A percentile compares a stretch with the other conserved stretches of the same genome.
phyloP scores from a whole-genome alignment of 2,888 invertebrate species.

The Agrotis segetum region DNA sequence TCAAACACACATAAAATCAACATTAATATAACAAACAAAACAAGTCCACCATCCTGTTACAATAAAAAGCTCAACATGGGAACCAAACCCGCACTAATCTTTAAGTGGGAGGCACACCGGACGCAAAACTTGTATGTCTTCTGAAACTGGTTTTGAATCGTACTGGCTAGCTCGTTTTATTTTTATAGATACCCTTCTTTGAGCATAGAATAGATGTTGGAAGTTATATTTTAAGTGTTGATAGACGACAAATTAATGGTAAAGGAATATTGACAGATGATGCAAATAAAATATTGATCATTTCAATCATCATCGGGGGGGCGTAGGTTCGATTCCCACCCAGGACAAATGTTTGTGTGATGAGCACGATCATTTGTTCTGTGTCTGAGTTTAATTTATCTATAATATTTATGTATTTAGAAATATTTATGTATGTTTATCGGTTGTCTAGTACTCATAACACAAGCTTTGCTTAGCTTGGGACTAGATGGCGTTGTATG shows the following conservation, averaged over 20 bases:
- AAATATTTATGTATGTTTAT: too few species aligned
- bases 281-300: neutral
- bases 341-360: too few species aligned
- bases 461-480: too few species aligned
- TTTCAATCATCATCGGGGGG: too few species aligned
- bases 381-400: too few species aligned
- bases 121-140: constrained; percentile 73
- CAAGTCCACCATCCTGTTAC: constrained; percentile 51
- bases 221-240: neutral
- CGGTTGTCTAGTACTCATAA: too few species aligned
- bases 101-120: constrained; percentile 68
- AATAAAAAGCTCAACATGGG: constrained; percentile 60
- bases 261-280: too few species aligned
- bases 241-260: neutral
- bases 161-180: constrained; percentile 34
- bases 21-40: constrained; percentile 40
- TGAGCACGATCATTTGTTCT: too few species aligned
- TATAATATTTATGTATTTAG: too few species aligned
- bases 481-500: too few species aligned
- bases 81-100: constrained; percentile 62
- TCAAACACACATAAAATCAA: constrained; percentile 40
- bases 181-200: constrained; percentile 44
- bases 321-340: too few species aligned
- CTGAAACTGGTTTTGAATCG: constrained; percentile 65
- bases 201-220: constrained; percentile 27